Conservation (phyloP, 2,888 invertebrate species). For the Nowickia ferox region DNA sequence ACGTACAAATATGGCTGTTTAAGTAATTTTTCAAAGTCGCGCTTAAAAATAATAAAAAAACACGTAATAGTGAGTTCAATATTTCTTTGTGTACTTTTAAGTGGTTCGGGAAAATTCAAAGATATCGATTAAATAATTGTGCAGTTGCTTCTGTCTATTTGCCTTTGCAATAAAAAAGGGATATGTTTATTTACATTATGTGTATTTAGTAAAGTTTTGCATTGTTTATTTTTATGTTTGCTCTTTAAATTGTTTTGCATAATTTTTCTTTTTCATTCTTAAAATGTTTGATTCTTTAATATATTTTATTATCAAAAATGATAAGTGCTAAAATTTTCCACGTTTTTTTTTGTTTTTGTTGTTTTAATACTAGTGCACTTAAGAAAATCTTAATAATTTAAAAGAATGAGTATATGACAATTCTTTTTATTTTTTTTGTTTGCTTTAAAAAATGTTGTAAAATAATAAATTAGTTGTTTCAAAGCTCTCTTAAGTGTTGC, state of each 20-base stretch:
- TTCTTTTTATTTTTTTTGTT: neutral
- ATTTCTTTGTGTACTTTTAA: constrained; percentile 36
- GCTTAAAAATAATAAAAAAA: constrained; percentile 45
- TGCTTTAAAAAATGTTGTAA: constrained; percentile 1
- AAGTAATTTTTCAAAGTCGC: constrained; percentile 42
- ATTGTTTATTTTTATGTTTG: constrained; percentile 42
- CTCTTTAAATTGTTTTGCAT: constrained; percentile 30
- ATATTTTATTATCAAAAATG: constrained; percentile 50
- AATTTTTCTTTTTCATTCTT: neutral
- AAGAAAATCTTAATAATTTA: constrained; percentile 43
- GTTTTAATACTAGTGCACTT: constrained; percentile 66
- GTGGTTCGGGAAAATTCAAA: constrained; percentile 9
- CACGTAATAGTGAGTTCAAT: constrained; percentile 43
- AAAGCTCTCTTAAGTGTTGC: constrained; percentile 48
- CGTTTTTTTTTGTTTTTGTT: constrained; percentile 11
- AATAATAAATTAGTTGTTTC: constrained; percentile 43
- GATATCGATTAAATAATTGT: constrained; percentile 16
- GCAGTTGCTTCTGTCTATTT: constrained; percentile 31
- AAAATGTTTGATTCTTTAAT: neutral
- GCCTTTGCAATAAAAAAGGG: constrained; percentile 29
- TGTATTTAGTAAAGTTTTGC: constrained; percentile 38
- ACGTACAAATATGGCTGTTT: constrained; percentile 53
- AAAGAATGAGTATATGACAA: constrained; percentile 54
- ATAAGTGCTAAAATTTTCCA: constrained; percentile 52
- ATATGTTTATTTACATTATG: constrained; percentile 48